phyloP scores from a whole-genome alignment of 2,113 vertebrate genomes.

The Bos indicus region DNA sequence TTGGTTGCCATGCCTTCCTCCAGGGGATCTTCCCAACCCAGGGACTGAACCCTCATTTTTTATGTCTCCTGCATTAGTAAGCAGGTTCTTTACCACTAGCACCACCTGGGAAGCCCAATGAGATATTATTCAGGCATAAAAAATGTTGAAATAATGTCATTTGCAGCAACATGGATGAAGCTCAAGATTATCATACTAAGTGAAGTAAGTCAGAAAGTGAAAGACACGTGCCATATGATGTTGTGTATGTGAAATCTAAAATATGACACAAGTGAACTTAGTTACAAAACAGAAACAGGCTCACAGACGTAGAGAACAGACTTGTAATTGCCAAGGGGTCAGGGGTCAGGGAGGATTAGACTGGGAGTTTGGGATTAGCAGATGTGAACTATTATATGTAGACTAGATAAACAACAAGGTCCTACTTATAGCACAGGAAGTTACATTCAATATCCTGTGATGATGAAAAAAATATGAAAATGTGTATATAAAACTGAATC shows the following conservation, averaged over 20 bases:
- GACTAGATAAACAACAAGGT: background rate
- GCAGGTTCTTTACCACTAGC: background rate
- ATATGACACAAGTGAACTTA: background rate
- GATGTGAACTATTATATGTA: background rate
- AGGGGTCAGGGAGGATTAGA: background rate
- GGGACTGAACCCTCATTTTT: background rate
- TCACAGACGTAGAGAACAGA: background rate
- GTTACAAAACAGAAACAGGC: background rate
- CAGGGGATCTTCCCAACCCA: background rate
- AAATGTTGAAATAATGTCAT: background rate
- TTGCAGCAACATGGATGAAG: background rate
- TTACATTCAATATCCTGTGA: background rate
- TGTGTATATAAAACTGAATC: background rate
- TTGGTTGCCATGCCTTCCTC: background rate
- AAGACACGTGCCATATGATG: background rate
- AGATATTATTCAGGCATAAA: background rate
- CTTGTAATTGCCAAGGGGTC: background rate
- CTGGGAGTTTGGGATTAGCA: background rate
- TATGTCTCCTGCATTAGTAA: background rate
- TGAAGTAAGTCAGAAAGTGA: background rate
- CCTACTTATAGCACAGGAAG: background rate
- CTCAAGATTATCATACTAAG: background rate
- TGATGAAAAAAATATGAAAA: background rate
- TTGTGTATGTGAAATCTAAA: background rate
- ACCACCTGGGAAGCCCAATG: background rate